A percentile compares a stretch with the other conserved stretches of the same genome.
These are phyloP conservation scores for Xiphias gladius DNA, from an alignment of 2,113 vertebrate species.

Conservation along the genomic window DNA sequence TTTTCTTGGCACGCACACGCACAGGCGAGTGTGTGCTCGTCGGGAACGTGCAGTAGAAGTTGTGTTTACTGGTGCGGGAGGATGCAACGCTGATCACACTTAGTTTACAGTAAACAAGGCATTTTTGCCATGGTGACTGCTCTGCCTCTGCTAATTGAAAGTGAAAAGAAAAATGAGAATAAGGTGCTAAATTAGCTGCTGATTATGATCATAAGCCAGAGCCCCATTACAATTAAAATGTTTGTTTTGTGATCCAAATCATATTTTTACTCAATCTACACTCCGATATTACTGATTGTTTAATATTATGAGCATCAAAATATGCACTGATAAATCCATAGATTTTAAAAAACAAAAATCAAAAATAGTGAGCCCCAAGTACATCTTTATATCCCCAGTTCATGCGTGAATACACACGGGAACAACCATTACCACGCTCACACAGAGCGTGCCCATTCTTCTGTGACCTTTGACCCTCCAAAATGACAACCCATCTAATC, in stretches of 20 bases:
- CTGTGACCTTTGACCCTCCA: slow-evolving; percentile 55
- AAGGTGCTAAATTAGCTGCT: background rate
- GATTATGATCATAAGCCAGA: background rate
- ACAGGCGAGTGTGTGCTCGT: slow-evolving; percentile 3
- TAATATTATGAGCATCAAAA: background rate
- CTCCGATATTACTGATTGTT: background rate
- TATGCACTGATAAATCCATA: background rate
- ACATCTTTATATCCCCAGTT: background rate
- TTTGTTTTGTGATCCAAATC: background rate
- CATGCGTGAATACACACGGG: background rate
- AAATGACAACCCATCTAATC: slow-evolving; percentile 41
- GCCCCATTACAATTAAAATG: background rate
- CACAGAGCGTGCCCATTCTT: background rate
- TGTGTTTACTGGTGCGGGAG: background rate
- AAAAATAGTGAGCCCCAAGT: background rate
- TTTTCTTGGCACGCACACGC: slow-evolving; percentile 3
- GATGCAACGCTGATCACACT: background rate
- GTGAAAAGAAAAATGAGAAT: background rate
- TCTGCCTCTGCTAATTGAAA: background rate
- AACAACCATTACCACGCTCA: slow-evolving; percentile 7
- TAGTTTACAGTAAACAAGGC: background rate
- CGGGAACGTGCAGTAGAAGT: background rate
- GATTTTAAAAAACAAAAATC: background rate
- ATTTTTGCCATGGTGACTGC: background rate
- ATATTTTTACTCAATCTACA: background rate